phyloP scores from a whole-genome alignment of 2,888 invertebrate species.

The Lithodes maja region DNA sequence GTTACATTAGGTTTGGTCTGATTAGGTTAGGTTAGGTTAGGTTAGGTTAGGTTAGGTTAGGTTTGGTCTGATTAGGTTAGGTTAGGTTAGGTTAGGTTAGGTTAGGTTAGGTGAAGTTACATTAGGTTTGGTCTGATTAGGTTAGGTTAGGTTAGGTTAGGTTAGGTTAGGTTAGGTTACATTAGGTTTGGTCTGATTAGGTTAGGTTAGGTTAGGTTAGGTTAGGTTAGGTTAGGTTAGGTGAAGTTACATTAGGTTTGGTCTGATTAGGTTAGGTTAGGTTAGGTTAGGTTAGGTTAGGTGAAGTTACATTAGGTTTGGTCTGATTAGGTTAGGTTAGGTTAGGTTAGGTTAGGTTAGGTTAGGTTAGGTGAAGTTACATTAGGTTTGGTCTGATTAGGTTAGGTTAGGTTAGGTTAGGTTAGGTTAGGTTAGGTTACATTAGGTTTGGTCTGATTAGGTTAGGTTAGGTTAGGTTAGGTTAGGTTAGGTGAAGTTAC shows the following conservation, averaged over 20 bases:
- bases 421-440: neutral
- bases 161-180: neutral
- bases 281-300: neutral
- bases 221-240: neutral
- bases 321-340: neutral
- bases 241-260: neutral
- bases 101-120: conserved; percentile 3
- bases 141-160: conserved; percentile 11
- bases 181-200: neutral
- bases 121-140: neutral
- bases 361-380: neutral
- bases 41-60: conserved; percentile 2
- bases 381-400: neutral
- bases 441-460: neutral
- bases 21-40: conserved; percentile 1
- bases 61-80: neutral
- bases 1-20: neutral
- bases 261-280: neutral
- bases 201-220: conserved; percentile 2
- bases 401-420: neutral
- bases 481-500: neutral
- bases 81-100: conserved; percentile 11
- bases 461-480: neutral
- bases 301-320: neutral
- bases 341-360: neutral